These are phyloP conservation scores for Platyrinchus mystaceus DNA, from an alignment of 2,797 vertebrate genomes.

Conservation along the genomic window DNA sequence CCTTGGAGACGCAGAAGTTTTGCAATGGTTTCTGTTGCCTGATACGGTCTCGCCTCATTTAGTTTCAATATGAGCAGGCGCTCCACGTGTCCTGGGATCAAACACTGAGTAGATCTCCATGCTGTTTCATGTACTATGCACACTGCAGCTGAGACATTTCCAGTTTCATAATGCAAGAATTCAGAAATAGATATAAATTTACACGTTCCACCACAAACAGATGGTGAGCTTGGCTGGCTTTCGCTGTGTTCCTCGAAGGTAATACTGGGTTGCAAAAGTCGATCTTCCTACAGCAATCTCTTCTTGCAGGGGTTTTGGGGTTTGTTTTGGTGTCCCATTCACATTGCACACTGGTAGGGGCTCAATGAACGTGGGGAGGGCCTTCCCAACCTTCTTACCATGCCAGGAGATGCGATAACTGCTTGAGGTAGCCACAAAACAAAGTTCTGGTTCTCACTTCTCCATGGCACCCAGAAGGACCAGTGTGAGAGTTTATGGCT, in stretches of 20 bases:
- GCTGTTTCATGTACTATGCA: not conserved
- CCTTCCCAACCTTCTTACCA: not conserved
- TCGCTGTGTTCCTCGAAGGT: conserved; percentile 63
- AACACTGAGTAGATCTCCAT: not conserved
- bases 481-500: not conserved
- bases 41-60: not conserved
- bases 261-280: not conserved
- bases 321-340: conserved; percentile 15
- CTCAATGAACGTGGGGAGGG: not conserved
- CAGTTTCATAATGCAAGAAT: conserved; percentile 50
- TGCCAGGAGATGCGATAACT: not conserved
- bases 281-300: not conserved
- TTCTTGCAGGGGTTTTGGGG: not conserved
- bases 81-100: conserved; percentile 20
- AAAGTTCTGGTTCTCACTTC: not conserved
- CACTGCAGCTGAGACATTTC: conserved; percentile 47
- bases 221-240: conserved; percentile 69
- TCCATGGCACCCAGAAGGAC: not conserved
- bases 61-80: not conserved
- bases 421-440: not conserved
- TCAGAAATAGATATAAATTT: conserved; percentile 70
- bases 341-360: not conserved
- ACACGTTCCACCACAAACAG: conserved; percentile 67
- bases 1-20: not conserved
- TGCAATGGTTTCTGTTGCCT: not conserved